Percentiles rank a stretch among this genome's conserved stretches.
Conservation (phyloP, 2,888 invertebrate genomes). For the Magallana nippona region DNA sequence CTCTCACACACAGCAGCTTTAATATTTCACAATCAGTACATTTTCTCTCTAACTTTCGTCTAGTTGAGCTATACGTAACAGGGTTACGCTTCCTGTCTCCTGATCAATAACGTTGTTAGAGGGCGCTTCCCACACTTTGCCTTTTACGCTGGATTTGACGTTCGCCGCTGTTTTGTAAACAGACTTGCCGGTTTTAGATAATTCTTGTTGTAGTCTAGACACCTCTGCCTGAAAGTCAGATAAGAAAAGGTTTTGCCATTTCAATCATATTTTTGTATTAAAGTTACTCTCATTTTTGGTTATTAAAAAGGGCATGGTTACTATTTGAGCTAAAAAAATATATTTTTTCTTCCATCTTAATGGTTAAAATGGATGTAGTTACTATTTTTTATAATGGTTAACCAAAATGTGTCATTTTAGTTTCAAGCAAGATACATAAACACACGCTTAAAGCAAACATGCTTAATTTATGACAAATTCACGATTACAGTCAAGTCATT, state of each 20-base stretch:
- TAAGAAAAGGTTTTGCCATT: too few species aligned
- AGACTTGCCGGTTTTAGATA: conserved; percentile 54
- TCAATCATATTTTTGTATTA: too few species aligned
- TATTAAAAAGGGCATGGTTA: too few species aligned
- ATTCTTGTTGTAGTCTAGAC: conserved; percentile 57
- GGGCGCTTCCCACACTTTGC: conserved; percentile 44
- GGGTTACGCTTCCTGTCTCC: conserved; percentile 34
- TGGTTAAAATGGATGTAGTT: too few species aligned
- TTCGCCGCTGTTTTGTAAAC: conserved; percentile 46
- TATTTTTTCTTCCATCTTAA: too few species aligned
- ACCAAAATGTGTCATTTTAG: too few species aligned
- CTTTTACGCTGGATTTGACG: conserved; percentile 45
- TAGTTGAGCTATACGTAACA: conserved; percentile 41
- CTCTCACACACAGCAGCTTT: conserved; percentile 32
- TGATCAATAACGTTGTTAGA: conserved; percentile 40
- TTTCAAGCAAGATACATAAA: background rate
- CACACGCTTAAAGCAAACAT: background rate
- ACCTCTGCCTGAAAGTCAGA: conserved; percentile 58
- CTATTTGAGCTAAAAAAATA: too few species aligned
- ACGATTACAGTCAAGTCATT: too few species aligned
- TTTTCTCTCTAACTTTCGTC: conserved; percentile 33
- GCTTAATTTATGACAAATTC: too few species aligned
- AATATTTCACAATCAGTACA: background rate
- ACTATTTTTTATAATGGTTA: too few species aligned
- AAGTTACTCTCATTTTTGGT: too few species aligned